Percentiles rank a stretch among this genome's conserved stretches.
Evolutionary conservation across 2,888 invertebrate genomes (phyloP).

Genomic region (Sarcophaga carnaria): DNA sequence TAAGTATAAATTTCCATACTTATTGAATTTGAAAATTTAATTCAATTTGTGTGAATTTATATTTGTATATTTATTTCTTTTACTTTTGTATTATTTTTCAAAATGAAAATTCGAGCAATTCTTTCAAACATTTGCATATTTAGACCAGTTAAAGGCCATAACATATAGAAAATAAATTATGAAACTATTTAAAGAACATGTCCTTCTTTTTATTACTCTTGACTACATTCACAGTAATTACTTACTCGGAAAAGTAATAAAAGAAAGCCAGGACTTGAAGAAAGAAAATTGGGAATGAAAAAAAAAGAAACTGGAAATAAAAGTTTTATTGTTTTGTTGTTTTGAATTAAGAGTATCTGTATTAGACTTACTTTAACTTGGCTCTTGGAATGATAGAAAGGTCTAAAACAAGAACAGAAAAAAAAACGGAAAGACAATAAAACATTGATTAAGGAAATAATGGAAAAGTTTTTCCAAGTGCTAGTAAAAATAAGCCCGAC

Average conservation of each 20-base stretch:
- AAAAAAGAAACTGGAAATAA: slow-evolving; percentile 10
- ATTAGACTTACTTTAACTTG: not conserved
- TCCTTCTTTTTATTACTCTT: slow-evolving; percentile 24
- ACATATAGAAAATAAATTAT: slow-evolving; percentile 45
- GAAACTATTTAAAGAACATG: slow-evolving; percentile 51
- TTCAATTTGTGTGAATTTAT: too few species aligned
- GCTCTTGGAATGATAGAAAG: not conserved
- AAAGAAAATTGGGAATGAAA: too few species aligned
- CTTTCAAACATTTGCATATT: too few species aligned
- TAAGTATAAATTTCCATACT: too few species aligned
- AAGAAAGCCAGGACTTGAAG: too few species aligned
- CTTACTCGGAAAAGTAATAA: not conserved
- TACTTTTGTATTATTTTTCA: too few species aligned
- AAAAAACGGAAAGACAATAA: slow-evolving; percentile 17
- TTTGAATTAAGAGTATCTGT: slow-evolving; percentile 26
- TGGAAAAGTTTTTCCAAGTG: slow-evolving; percentile 14
- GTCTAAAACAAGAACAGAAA: not conserved
- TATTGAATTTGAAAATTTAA: too few species aligned
- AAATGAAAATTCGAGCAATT: too few species aligned
- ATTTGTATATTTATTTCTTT: too few species aligned
- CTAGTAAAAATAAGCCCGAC: not conserved
- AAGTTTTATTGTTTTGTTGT: slow-evolving; percentile 51
- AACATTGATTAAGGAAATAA: slow-evolving; percentile 37
- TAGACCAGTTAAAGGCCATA: too few species aligned
- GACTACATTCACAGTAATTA: slow-evolving; percentile 16